phyloP scores from a whole-genome alignment of 2,797 vertebrate genomes.

The Morelia viridis region DNA sequence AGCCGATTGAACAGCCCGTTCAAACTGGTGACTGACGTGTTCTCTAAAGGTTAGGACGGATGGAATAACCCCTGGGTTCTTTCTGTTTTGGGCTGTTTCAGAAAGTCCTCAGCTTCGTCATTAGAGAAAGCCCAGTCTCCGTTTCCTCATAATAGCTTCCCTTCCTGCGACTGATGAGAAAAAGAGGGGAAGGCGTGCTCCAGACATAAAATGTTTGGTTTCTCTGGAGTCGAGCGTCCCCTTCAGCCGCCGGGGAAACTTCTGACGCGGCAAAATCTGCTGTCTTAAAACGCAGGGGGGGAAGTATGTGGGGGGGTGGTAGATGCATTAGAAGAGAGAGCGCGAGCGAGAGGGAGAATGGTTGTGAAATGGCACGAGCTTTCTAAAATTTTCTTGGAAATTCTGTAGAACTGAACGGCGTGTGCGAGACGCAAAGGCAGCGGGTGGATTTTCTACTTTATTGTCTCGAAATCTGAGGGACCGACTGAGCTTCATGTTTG shows the following conservation, averaged over 20 bases:
- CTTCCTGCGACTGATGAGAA: neutral
- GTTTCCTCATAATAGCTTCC: neutral
- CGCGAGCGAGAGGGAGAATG: neutral
- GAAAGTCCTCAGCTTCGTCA: neutral
- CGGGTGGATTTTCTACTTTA: neutral
- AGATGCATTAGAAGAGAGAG: neutral
- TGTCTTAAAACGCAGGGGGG: neutral
- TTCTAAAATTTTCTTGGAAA: neutral
- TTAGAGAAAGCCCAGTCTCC: neutral
- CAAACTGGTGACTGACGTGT: neutral
- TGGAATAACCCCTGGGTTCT: neutral
- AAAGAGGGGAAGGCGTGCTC: accelerated
- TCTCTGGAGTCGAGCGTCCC: no score
- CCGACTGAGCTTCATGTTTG: neutral
- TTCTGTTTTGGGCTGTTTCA: neutral
- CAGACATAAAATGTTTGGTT: neutral
- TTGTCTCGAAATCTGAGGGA: neutral
- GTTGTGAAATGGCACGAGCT: no score
- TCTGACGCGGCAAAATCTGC: neutral
- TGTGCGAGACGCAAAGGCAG: neutral
- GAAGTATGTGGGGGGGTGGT: neutral
- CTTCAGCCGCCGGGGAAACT: neutral
- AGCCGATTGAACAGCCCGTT: neutral
- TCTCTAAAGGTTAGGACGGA: neutral
- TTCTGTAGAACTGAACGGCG: neutral